phyloP scores from a whole-genome alignment of 2,113 vertebrate genomes.

The Salvator merianae region DNA sequence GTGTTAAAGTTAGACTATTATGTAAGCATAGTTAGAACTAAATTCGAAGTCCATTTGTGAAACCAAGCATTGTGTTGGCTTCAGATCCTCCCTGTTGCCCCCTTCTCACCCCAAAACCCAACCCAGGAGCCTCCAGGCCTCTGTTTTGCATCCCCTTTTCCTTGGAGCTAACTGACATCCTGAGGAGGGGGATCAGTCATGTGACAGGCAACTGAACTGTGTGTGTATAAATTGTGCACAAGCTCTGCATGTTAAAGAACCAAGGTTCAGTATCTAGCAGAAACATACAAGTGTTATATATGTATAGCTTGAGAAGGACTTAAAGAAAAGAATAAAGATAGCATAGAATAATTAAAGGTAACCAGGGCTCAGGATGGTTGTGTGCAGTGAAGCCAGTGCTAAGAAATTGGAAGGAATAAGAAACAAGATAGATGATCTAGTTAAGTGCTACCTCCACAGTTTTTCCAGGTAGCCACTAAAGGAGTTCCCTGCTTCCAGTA shows the following conservation, averaged over 20 bases:
- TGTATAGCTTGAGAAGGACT: background rate
- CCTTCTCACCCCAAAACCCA: no score
- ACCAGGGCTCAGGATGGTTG: no score
- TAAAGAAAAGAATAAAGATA: background rate
- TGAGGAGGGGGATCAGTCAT: background rate
- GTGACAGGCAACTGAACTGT: no score
- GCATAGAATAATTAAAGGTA: background rate
- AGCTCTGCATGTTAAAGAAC: background rate
- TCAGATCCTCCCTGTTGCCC: no score
- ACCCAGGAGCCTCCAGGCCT: no score
- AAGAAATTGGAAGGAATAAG: background rate
- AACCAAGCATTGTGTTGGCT: no score
- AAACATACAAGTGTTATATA: no score
- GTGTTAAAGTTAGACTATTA: no score
- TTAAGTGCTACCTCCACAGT: background rate
- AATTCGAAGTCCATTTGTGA: no score
- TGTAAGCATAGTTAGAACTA: background rate
- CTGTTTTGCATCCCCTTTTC: no score
- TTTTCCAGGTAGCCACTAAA: background rate
- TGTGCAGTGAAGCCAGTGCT: background rate
- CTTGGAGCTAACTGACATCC: no score
- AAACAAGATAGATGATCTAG: background rate
- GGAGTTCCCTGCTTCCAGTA: background rate
- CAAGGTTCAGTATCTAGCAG: background rate
- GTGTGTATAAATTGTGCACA: background rate